Percentiles rank a stretch among this genome's conserved stretches.
Evolutionary conservation across 2,888 invertebrate genomes (phyloP).

Genomic region (Caenorhabditis uteleia): DNA sequence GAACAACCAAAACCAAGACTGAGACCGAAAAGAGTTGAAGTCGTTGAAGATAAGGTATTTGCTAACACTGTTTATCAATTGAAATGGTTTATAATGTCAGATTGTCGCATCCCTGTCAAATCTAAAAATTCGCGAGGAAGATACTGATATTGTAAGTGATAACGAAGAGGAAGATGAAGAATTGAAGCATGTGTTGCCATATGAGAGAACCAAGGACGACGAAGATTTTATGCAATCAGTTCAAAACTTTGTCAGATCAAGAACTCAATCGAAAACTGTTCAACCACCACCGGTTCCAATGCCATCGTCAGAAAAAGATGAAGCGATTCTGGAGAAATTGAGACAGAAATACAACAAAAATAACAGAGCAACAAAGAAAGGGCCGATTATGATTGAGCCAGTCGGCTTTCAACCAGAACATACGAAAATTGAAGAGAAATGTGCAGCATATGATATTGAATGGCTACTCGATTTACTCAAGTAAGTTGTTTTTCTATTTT

Average conservation of each 20-base stretch:
- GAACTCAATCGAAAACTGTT: not conserved
- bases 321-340: slow-evolving; percentile 17
- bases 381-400: slow-evolving; percentile 25
- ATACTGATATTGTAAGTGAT: slow-evolving; percentile 10
- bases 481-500: not conserved
- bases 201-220: slow-evolving; percentile 19
- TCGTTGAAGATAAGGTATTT: slow-evolving; percentile 18
- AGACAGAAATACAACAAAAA: too few relatives aligned
- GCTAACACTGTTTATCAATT: not conserved
- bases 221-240: slow-evolving; percentile 29
- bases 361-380: slow-evolving; percentile 6
- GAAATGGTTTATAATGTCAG: slow-evolving; percentile 5
- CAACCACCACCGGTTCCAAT: not conserved
- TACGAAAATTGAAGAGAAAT: not conserved
- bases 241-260: slow-evolving; percentile 3
- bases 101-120: slow-evolving; percentile 26
- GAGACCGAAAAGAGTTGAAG: slow-evolving; percentile 1
- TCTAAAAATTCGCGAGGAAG: slow-evolving; percentile 13
- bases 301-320: slow-evolving; percentile 14
- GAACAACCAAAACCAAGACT: not conserved
- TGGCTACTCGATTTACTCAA: slow-evolving; percentile 15
- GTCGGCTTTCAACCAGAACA: too few relatives aligned
- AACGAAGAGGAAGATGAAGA: slow-evolving; percentile 16
- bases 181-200: slow-evolving; percentile 12
- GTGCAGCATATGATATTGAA: not conserved